phyloP scores from a whole-genome alignment of 2,888 invertebrate genomes.

The Pristionchus exspectatus region DNA sequence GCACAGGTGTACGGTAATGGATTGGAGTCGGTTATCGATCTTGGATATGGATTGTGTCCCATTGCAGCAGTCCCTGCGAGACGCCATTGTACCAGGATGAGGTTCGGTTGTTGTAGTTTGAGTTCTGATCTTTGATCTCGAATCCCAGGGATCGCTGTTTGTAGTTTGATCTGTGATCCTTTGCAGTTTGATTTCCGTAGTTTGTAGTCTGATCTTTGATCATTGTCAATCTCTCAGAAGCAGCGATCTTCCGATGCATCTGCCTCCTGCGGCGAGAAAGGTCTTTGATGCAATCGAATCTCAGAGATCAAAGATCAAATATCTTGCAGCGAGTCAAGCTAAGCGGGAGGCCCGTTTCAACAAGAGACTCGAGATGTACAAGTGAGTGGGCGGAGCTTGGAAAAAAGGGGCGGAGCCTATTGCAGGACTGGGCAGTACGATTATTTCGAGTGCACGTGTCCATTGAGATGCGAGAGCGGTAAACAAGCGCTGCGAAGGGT shows the following conservation, averaged over 20 bases:
- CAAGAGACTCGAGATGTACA: not conserved
- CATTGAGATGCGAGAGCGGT: slow-evolving; percentile 25
- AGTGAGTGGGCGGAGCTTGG: too few relatives aligned
- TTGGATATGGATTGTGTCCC: too few relatives aligned
- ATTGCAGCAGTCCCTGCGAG: slow-evolving; percentile 12
- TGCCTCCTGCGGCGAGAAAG: too few relatives aligned
- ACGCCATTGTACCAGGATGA: not conserved
- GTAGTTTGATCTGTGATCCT: not conserved
- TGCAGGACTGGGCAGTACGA: too few relatives aligned
- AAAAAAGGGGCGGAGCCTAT: too few relatives aligned
- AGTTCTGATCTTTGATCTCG: slow-evolving; percentile 35
- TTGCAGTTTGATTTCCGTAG: too few relatives aligned
- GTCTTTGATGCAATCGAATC: too few relatives aligned
- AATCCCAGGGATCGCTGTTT: not conserved
- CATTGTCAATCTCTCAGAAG: not conserved
- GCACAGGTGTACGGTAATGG: not conserved
- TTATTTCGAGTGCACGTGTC: too few relatives aligned
- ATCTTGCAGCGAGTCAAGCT: too few relatives aligned
- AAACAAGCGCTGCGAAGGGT: not conserved
- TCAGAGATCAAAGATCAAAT: too few relatives aligned
- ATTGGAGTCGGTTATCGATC: not conserved
- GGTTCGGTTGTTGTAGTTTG: not conserved
- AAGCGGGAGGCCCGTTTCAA: slow-evolving; percentile 22
- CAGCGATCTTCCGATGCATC: too few relatives aligned
- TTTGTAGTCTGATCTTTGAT: not conserved